phyloP scores from a whole-genome alignment of 2,797 vertebrate genomes.

The Simalia tracyae region DNA sequence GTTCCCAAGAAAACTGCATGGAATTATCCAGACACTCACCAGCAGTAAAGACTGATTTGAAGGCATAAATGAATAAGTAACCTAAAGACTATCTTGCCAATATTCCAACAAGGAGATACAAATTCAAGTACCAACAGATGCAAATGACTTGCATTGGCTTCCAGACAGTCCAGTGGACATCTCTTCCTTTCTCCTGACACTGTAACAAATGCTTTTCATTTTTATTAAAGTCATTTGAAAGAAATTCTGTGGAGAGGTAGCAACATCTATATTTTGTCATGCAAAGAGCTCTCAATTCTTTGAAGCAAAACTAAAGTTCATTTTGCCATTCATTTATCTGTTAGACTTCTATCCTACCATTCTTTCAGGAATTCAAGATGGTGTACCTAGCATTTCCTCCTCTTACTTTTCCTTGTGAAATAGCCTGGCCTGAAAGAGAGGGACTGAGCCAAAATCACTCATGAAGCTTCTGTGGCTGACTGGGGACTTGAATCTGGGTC shows the following conservation, averaged over 20 bases:
- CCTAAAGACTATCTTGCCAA: background rate
- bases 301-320: background rate
- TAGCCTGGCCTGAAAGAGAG: background rate
- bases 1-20: background rate
- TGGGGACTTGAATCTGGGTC: background rate
- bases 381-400: background rate
- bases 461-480: background rate
- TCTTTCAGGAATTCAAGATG: background rate
- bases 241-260: background rate
- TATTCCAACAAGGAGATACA: background rate
- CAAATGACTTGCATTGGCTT: background rate
- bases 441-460: background rate
- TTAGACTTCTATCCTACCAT: background rate
- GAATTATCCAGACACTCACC: background rate
- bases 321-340: background rate
- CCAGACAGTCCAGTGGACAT: background rate
- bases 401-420: background rate
- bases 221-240: background rate
- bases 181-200: background rate
- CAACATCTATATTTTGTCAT: background rate
- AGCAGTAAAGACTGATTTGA: background rate
- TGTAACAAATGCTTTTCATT: background rate
- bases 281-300: background rate
- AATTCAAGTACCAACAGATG: background rate
- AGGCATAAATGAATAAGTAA: background rate